phyloP scores from a whole-genome alignment of 1,140 invertebrate genomes.

The Hylyphantes graminicola region DNA sequence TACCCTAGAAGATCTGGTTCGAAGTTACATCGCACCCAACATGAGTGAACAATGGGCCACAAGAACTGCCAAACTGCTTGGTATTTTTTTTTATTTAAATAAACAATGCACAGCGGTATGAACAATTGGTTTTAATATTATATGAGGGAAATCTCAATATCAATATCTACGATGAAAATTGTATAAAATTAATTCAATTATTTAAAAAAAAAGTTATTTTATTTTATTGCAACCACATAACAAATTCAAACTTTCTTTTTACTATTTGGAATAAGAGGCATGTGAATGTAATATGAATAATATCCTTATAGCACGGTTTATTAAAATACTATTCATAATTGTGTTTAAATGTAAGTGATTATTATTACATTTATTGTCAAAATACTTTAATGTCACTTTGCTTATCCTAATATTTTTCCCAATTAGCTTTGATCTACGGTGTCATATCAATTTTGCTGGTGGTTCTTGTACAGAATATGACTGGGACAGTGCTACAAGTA shows the following conservation, averaged over 20 bases:
- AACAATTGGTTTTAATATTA: not conserved
- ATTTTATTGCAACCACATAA: no score
- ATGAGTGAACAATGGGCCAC: slow-evolving; percentile 49
- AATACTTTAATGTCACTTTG: not conserved
- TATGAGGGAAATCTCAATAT: no score
- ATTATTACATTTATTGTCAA: not conserved
- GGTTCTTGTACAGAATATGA: slow-evolving; percentile 43
- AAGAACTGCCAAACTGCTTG: slow-evolving; percentile 47
- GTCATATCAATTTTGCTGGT: slow-evolving; percentile 49
- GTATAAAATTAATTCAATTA: no score
- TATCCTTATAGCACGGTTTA: no score
- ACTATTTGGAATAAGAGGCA: no score
- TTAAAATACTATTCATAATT: no score
- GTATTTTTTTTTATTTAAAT: slow-evolving; percentile 16
- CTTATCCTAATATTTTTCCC: not conserved
- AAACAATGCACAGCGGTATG: not conserved
- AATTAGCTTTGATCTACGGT: slow-evolving; percentile 50
- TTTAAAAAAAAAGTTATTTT: no score
- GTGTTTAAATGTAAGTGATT: no score
- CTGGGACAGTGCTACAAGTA: slow-evolving; percentile 57
- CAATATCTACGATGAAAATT: no score
- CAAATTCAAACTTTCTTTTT: no score
- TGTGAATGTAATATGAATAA: no score
- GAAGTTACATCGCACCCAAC: slow-evolving; percentile 37
- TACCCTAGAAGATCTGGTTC: slow-evolving; percentile 49